Percentiles rank a stretch among this genome's conserved stretches.
These are phyloP conservation scores for Pseudococcus jackbeardsleyi DNA, from an alignment of 2,888 invertebrate species.

Conservation along the genomic window DNA sequence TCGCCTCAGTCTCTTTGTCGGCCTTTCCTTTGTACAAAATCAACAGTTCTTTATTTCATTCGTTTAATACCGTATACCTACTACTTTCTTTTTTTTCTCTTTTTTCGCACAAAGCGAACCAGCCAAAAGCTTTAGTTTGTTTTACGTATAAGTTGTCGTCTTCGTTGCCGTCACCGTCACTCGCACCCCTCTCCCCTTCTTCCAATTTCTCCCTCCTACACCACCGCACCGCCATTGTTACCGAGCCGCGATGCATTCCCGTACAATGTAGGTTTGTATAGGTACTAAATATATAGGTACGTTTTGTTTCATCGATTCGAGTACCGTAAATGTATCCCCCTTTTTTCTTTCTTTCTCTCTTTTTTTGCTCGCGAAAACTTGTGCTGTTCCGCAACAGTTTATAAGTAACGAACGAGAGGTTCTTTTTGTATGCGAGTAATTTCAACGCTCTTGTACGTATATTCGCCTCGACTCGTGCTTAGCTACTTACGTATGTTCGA, in stretches of 20 bases:
- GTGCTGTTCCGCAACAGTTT: not conserved
- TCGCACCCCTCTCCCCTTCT: too few species aligned
- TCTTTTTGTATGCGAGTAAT: not conserved
- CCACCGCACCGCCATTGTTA: not conserved
- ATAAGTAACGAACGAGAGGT: not conserved
- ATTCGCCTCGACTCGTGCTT: too few species aligned
- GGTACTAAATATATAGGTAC: not conserved
- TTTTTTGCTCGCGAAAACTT: not conserved
- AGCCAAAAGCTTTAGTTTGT: constrained; percentile 21
- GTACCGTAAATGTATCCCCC: not conserved
- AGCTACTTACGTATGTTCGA: too few species aligned
- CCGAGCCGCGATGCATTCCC: not conserved
- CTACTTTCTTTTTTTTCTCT: not conserved
- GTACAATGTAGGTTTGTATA: not conserved
- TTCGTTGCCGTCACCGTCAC: not conserved
- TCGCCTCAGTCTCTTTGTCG: not conserved
- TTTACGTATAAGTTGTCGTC: not conserved
- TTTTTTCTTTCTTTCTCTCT: not conserved
- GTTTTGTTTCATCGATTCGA: constrained; percentile 15
- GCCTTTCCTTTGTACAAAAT: constrained; percentile 29
- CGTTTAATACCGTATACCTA: not conserved
- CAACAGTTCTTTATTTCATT: constrained; percentile 48
- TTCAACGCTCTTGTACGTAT: not conserved
- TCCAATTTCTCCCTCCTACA: too few species aligned
- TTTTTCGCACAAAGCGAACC: constrained; percentile 9